Base-by-base conservation (phyloP, 2,113 vertebrate species). In the Porphyrio hochstetteri region DNA sequence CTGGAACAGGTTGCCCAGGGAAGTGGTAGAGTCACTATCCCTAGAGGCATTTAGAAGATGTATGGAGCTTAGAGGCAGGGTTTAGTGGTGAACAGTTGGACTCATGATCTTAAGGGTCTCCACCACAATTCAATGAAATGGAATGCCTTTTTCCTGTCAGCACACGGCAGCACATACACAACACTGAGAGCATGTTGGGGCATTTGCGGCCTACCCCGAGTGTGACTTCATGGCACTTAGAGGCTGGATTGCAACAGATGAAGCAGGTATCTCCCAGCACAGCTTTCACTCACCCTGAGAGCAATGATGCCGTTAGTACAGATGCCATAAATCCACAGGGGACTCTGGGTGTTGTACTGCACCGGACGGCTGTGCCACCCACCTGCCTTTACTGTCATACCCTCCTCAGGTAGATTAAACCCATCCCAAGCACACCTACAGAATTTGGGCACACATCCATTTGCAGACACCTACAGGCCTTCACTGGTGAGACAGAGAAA, bases 271-370 rank as follows among this genome's bases (percentile, higher is more conserved):
- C 61, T 80, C 46, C 53, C 57, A 76, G 36, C 48, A 25, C 13
- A 76, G 63, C 56, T 63, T 63, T 44, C 13, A 5, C 57, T 57
- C 44, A 56, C 15, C 11, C 57, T 56, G n/a, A 35, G 16, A 36
- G 70, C 9, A 18, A 20, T 8, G 17, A 19, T 23, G 12, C 59
- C 46, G 5, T 46, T 2, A 1, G 36, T 60, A 67, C 3, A 2
- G 46, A 16, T 25, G 8, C 12, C 17, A 6, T 7, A 60, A 72
- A 35, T 50, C 63, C 24, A 8, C 13, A 10, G 36, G 35, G 24
- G 33, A 25, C 52, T 59, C n/a, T 2, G 0, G 50, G 31, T 59
- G 84, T 44, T 2, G 0, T 19, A 72, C 60, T 3, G 3, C 31
- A 57, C 28, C 3, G 3, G n/a, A 56, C n/a, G 31, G 16, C 24